Conservation (phyloP, 2,113 vertebrate species). For the Dasyornis broadbenti region DNA sequence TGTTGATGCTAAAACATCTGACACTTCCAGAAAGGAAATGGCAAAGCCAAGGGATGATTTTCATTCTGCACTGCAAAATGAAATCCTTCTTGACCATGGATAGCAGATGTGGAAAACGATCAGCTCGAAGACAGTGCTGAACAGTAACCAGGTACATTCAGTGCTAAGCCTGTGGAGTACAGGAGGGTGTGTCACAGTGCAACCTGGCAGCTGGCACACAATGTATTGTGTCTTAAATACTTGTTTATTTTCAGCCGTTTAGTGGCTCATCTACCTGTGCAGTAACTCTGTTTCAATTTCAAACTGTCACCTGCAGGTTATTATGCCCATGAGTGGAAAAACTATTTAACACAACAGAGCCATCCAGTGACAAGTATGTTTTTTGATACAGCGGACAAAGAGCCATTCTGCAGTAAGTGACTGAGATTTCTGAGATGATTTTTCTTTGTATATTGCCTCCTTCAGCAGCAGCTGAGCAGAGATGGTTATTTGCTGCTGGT, state of each 20-base stretch:
- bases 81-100: background rate
- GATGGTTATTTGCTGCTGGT: background rate
- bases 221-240: background rate
- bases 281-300: background rate
- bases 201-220: background rate
- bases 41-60: background rate
- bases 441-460: background rate
- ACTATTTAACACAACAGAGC: constrained; percentile 71
- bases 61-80: background rate
- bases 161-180: background rate
- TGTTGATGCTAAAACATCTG: background rate
- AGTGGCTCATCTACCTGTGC: background rate
- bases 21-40: background rate
- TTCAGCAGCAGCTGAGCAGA: background rate
- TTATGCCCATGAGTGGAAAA: constrained; percentile 80
- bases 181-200: background rate
- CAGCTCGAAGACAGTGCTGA: background rate
- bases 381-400: constrained; percentile 81
- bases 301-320: constrained; percentile 77
- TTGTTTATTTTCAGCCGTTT: background rate
- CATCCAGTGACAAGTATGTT: constrained; percentile 76
- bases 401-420: constrained; percentile 88
- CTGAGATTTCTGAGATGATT: background rate
- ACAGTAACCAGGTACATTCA: background rate
- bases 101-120: background rate